Percentiles rank a stretch among this genome's conserved stretches.
These are phyloP conservation scores for Oncorhynchus nerka DNA, from an alignment of 2,113 vertebrate species.

Conservation along the genomic window DNA sequence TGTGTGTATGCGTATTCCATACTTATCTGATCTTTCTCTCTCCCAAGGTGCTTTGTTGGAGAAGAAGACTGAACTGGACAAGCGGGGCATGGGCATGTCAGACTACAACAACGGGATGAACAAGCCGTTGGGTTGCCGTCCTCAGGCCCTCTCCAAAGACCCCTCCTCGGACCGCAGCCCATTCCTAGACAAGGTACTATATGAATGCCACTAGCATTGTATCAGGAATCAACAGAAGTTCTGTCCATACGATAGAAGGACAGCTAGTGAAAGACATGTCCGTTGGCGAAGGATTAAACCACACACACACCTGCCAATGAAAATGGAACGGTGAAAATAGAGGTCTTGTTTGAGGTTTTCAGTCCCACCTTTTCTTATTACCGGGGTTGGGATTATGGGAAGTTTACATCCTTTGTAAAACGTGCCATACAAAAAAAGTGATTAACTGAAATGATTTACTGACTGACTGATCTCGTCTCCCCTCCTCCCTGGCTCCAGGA, in stretches of 20 bases:
- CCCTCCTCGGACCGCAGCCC: conserved; percentile 90
- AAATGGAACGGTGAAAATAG: too few relatives aligned
- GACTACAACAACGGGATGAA: conserved; percentile 94
- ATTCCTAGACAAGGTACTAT: conserved; percentile 91
- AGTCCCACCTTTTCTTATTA: too few relatives aligned
- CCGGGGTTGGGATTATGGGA: too few relatives aligned
- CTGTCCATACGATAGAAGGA: not conserved
- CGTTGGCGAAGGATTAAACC: too few relatives aligned
- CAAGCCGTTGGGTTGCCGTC: conserved; percentile 91
- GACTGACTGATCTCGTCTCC: not conserved
- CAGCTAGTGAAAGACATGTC: not conserved
- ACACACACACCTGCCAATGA: too few relatives aligned
- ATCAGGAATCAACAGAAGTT: too few relatives aligned
- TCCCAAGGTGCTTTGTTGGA: conserved; percentile 91
- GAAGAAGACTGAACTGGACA: conserved; percentile 98
- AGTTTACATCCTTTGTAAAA: too few relatives aligned
- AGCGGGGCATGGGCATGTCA: conserved; percentile 91
- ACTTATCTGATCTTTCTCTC: not conserved
- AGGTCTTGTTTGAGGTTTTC: too few relatives aligned
- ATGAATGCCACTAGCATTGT: too few relatives aligned
- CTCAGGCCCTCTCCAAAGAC: conserved; percentile 96
- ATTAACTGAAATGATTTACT: too few relatives aligned
- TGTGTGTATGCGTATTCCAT: not conserved
- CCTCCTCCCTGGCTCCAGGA: conserved; percentile 77
- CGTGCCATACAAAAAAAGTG: too few relatives aligned